phyloP scores from a whole-genome alignment of 1,140 invertebrate species.

The Anagrus nilaparvatae region DNA sequence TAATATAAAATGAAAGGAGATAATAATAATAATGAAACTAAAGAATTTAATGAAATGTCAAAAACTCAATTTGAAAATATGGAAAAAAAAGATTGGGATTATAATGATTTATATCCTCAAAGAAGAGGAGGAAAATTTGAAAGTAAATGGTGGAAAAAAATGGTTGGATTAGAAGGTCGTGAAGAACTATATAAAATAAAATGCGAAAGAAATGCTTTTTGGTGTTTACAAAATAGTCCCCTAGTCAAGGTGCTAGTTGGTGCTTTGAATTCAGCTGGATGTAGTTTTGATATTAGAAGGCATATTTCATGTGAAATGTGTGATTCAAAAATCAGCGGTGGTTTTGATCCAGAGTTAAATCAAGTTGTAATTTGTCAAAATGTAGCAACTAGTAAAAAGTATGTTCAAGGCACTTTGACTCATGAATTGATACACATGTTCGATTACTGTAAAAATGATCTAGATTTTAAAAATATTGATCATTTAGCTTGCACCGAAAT shows the following conservation, averaged over 20 bases:
- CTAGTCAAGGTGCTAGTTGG: constrained; percentile 75
- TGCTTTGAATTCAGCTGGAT: constrained; percentile 76
- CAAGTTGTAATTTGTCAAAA: constrained; percentile 92
- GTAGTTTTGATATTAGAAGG: constrained; percentile 68
- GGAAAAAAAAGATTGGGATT: too few species aligned
- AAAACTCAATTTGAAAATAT: too few species aligned
- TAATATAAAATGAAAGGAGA: too few species aligned
- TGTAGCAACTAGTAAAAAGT: constrained; percentile 49
- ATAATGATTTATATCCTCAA: constrained; percentile 81
- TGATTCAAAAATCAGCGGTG: constrained; percentile 70
- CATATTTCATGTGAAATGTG: constrained; percentile 91
- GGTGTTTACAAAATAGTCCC: constrained; percentile 65
- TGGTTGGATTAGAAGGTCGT: constrained; percentile 53
- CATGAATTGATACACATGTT: constrained; percentile 98
- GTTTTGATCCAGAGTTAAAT: constrained; percentile 82
- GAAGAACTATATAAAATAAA: constrained; percentile 60
- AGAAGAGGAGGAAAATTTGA: constrained; percentile 51
- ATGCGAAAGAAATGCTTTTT: constrained; percentile 72
- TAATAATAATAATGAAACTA: too few species aligned
- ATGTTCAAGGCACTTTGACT: constrained; percentile 67
- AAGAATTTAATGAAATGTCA: too few species aligned
- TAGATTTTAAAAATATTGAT: constrained; percentile 83
- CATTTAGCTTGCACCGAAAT: constrained; percentile 95
- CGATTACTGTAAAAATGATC: constrained; percentile 80
- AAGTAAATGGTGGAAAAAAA: constrained; percentile 43